Base-by-base conservation (phyloP, 2,113 vertebrate genomes). In the Phalacrocorax aristotelis region DNA sequence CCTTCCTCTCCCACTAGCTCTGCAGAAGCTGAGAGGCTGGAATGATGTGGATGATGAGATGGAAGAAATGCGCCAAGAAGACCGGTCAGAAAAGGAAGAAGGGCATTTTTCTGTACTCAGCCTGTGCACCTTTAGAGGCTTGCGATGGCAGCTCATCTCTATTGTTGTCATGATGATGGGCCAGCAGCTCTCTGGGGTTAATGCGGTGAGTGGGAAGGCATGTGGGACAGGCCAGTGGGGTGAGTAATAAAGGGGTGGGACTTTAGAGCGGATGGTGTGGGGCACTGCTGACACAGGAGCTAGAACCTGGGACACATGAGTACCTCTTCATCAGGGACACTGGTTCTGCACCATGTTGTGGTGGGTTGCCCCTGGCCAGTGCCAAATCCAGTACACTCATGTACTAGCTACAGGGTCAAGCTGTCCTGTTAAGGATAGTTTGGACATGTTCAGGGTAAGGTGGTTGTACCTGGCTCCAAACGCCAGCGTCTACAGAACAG, bases 181-280 rank as follows among this genome's bases (percentile, higher is more conserved):
- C 44, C 99, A 99, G 97, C 99, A 99, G 98, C 98, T 99, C 90
- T 99, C 99, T 0, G 99, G 99, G 27, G 93, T 99, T 83, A 99
- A 99, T 0, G 99, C 90, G 81, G 99, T 99, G 97, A 94, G 98
- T 77, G 36, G 42, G 20, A 42, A 19, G 68, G n/a, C 42, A 3
- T 6, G 30, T 42, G 72, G 62, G 60, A 26, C 15, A 11, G 38
- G 25, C 16, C 3, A 1, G 12, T 2, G 34, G 46, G 60, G 22
- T 5, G 30, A 30, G 34, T 12, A 5, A 18, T 12, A 2, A 27
- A 10, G 27, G 60, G 51, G 2, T 38, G 68, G 55, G 12, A 3
- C 29, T 62, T 9, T 0, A 19, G 12, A 22, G 58, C 15, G 74
- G 83, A 5, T 66, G 46, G 6, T 20, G 36, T 38, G 72, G 61